These are phyloP conservation scores for Pangasius larnaudii DNA, from an alignment of 2,797 vertebrate genomes.

Conservation along the genomic window DNA sequence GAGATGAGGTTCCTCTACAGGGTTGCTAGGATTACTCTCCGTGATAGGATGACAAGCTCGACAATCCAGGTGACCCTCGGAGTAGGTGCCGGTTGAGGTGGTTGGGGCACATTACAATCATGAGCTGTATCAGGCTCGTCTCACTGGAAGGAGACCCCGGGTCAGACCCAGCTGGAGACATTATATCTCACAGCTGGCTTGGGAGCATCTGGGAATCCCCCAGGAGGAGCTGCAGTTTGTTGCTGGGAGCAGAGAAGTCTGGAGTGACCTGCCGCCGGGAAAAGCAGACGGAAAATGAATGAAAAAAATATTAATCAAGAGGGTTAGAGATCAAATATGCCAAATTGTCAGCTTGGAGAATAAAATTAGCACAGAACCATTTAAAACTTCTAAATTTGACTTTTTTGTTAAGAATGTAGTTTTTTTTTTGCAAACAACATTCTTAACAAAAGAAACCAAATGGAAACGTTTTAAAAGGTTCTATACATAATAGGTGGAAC, in stretches of 20 bases:
- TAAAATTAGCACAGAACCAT: background rate
- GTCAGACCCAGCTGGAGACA: background rate
- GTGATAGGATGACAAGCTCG: background rate
- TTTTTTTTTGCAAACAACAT: background rate
- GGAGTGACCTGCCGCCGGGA: background rate
- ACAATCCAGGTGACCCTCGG: background rate
- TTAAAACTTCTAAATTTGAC: too few relatives aligned
- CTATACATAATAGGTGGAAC: background rate
- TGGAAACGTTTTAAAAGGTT: background rate
- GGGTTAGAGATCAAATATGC: background rate
- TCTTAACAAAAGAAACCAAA: background rate
- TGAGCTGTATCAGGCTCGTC: background rate
- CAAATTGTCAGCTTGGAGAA: background rate
- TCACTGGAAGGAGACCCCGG: background rate
- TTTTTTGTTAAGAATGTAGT: too few relatives aligned
- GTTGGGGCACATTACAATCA: background rate
- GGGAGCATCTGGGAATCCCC: background rate
- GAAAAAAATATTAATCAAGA: background rate
- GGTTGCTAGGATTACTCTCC: constrained; percentile 5
- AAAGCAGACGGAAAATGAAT: background rate
- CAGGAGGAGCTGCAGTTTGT: background rate
- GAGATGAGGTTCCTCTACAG: background rate
- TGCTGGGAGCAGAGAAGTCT: background rate
- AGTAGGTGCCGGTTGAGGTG: background rate
- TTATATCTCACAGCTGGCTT: background rate